Conservation (phyloP, 2,797 vertebrate species). For the Pyrocephalus nanus region DNA sequence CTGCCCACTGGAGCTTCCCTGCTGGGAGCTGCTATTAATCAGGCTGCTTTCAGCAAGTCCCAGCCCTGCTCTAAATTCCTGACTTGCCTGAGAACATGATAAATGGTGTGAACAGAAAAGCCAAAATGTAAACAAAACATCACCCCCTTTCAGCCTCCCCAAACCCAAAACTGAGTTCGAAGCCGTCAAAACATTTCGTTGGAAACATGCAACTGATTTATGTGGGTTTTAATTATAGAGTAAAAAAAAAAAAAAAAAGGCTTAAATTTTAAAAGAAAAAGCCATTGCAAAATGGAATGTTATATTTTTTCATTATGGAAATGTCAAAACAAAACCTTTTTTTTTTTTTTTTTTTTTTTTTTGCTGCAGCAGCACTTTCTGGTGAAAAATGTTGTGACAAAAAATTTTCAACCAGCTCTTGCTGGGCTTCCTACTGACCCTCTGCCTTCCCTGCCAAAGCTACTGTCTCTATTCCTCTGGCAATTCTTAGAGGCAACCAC, state of each 20-base stretch:
- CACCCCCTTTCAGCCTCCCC: not conserved
- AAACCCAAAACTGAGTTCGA: slow-evolving; percentile 10
- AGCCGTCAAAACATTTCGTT: not conserved
- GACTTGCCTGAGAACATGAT: slow-evolving; percentile 22
- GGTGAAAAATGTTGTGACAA: slow-evolving; percentile 24
- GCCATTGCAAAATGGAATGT: not conserved
- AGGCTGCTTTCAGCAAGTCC: slow-evolving; percentile 33
- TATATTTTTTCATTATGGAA: slow-evolving; percentile 53
- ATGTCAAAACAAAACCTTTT: slow-evolving; percentile 19
- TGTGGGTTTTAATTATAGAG: not conserved
- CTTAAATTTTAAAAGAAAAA: slow-evolving; percentile 5
- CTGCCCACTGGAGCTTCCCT: not conserved
- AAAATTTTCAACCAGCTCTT: not conserved
- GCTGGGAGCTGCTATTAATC: slow-evolving; percentile 29
- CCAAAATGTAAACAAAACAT: slow-evolving; percentile 44
- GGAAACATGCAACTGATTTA: slow-evolving; percentile 25
- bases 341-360: not conserved
- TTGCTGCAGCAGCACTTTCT: slow-evolving; percentile 22
- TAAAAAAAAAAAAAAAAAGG: fast-evolving
- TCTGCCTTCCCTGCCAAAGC: slow-evolving; percentile 7
- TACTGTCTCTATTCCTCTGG: not conserved
- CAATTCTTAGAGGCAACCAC: not conserved
- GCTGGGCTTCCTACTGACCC: not conserved
- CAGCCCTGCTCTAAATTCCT: slow-evolving; percentile 22
- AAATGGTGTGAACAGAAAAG: slow-evolving; percentile 41